Base-by-base conservation (phyloP, 2,888 invertebrate species). In the Tetragonisca angustula region DNA sequence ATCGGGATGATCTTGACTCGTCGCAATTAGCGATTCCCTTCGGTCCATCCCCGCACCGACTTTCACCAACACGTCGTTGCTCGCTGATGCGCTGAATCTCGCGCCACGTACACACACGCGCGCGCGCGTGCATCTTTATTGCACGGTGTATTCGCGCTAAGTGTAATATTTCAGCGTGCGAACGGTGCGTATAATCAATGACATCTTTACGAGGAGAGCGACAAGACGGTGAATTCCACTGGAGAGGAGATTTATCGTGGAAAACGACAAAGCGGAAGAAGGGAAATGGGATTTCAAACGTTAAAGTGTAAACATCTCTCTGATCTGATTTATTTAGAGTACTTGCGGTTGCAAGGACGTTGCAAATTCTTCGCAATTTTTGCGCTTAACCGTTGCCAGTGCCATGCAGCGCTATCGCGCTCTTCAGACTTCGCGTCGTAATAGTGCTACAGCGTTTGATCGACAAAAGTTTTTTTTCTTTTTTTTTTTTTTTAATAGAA, bases 161-260 rank as follows among this genome's bases (percentile, higher is more conserved):
- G 79, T 67, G 87, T 87, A 87, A 89, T 89, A 89, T 88, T 87
- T 89, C 84, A 84, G 81, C 84, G 87, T 77, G 79, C 76, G 88
- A 81, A 88, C 81, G 88, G 84, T 80, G 81, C 85, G 89, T 87
- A 89, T 90, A 88, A 91, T 90, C 91, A 91, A 92, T 92, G 90
- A 90, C 91, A 91, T 88, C 86, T 92, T 92, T 89, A 91, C 90
- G 91, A 91, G 90, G 83, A 76, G 82, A 70, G 81, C 87, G 90
- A 90, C 90, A 89, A 90, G 87, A 64, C 76, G 36, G 79, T 70
- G 78, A 76, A 88, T 86, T 86, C 81, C 80, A 67, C 56, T 2
- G 11, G 71, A 75, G 79, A 79, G 79, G 49, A 72, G 67, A 32
- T 24, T 67, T 62, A 43, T 64, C 72, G 76, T 36, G 68, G 76